phyloP scores from a whole-genome alignment of 2,113 vertebrate species.

The Osmerus eperlanus region DNA sequence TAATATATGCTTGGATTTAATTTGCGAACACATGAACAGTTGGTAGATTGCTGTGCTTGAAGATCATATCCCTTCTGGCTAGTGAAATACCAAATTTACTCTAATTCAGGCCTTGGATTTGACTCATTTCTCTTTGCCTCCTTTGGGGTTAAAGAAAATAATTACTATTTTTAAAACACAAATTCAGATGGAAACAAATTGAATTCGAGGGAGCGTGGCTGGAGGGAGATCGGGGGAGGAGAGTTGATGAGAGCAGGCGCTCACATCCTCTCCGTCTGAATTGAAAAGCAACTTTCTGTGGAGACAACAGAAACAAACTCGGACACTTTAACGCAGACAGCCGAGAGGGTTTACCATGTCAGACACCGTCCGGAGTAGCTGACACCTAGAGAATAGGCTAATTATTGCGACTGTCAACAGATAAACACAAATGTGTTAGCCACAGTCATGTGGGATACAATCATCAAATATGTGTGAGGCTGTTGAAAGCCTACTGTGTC shows the following conservation, averaged over 20 bases:
- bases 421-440: no score
- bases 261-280: constrained; percentile 44
- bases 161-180: constrained; percentile 71
- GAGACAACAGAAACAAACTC: no score
- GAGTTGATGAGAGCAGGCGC: constrained; percentile 11
- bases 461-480: neutral
- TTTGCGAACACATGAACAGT: constrained; percentile 68
- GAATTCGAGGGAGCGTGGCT: constrained; percentile 59
- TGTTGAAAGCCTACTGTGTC: neutral
- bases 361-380: neutral
- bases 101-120: constrained; percentile 60
- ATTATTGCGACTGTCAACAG: no score
- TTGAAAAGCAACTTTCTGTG: constrained; percentile 31
- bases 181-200: constrained; percentile 71
- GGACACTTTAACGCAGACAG: no score
- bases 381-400: neutral
- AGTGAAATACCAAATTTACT: constrained; percentile 49
- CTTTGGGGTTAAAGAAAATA: constrained; percentile 66
- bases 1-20: constrained; percentile 66
- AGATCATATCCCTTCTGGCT: constrained; percentile 62
- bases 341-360: no score
- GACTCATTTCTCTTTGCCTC: constrained; percentile 63
- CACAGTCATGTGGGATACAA: no score
- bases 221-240: constrained; percentile 50
- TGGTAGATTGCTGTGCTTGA: constrained; percentile 64